Conservation (phyloP, 2,113 vertebrate genomes). For the Neolamprologus fasciatus region DNA sequence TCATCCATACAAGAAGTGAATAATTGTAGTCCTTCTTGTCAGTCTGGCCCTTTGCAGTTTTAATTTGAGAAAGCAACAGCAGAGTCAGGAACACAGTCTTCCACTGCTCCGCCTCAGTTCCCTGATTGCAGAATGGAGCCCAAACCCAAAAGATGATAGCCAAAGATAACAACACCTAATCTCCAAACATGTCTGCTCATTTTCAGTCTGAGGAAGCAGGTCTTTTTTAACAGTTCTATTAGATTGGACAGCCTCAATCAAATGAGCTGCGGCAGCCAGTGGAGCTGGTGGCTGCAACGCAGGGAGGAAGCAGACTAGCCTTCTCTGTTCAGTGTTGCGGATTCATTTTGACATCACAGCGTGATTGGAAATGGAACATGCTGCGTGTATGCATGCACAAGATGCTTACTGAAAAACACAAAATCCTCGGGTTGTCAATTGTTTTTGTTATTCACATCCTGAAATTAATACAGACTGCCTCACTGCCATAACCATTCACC, state of each 20-base stretch:
- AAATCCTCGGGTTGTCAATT: background rate
- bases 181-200: conserved; percentile 47
- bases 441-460: conserved; percentile 23
- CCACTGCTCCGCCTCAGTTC: background rate
- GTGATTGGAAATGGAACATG: conserved; percentile 49
- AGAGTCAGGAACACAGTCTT: conserved; percentile 9
- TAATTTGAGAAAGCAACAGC: background rate
- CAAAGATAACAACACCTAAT: conserved; percentile 62
- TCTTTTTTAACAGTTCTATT: conserved; percentile 43
- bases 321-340: background rate
- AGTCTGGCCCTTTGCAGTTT: background rate
- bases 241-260: conserved; percentile 59
- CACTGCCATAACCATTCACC: conserved; percentile 21
- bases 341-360: conserved; percentile 42
- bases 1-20: background rate
- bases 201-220: conserved; percentile 28
- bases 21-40: background rate
- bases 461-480: conserved; percentile 20
- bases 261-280: conserved; percentile 31
- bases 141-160: background rate
- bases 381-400: conserved; percentile 14
- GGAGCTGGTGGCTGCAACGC: background rate
- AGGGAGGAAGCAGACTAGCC: conserved; percentile 15
- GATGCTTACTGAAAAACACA: background rate
- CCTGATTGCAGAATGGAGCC: conserved; percentile 41